These are phyloP conservation scores for Amphipoea oculea DNA, from an alignment of 2,888 invertebrate genomes.

Conservation along the genomic window DNA sequence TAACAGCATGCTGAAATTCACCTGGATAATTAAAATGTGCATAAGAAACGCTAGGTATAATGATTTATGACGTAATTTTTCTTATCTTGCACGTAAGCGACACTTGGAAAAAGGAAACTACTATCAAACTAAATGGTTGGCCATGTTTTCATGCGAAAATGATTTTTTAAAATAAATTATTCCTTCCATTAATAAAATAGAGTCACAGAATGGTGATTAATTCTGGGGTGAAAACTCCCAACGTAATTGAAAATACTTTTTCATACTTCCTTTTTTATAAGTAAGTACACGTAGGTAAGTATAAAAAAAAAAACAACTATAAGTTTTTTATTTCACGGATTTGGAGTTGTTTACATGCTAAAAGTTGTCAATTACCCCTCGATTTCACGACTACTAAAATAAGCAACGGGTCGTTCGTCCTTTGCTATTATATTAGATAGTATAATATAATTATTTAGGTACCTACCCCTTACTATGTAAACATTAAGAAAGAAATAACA, in stretches of 20 bases:
- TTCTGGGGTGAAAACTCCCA: neutral
- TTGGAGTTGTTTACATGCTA: neutral
- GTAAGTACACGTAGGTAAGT: neutral
- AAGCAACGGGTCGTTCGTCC: neutral
- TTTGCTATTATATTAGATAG: neutral
- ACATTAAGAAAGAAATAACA: neutral
- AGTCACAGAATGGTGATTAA: too few relatives aligned
- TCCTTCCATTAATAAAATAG: neutral
- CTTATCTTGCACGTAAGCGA: neutral
- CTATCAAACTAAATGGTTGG: neutral
- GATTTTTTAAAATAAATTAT: neutral
- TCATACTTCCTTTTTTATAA: neutral
- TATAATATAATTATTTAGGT: neutral
- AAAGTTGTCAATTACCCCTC: neutral
- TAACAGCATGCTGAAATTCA: conserved; percentile 2
- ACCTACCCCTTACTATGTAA: too few relatives aligned
- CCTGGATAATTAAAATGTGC: conserved; percentile 10
- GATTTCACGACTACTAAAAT: neutral
- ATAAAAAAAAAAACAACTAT: neutral
- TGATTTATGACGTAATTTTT: neutral
- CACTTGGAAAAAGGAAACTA: neutral
- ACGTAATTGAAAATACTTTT: too few relatives aligned
- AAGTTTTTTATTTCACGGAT: neutral
- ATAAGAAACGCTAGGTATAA: neutral
- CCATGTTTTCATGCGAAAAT: neutral